Base-by-base conservation (phyloP, 2,888 invertebrate genomes). In the Onchidella celtica region DNA sequence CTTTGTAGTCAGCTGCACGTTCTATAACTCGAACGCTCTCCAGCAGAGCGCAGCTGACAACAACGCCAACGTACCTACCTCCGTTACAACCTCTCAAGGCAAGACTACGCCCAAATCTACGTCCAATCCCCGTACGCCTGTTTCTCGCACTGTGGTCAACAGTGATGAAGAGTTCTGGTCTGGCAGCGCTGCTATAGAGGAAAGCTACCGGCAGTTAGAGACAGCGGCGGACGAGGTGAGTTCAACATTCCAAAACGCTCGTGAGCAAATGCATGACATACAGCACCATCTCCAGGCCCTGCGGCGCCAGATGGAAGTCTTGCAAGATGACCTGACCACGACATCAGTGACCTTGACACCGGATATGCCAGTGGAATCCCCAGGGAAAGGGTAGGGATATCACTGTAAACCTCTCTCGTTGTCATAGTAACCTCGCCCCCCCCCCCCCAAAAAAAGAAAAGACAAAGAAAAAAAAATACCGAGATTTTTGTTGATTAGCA, bases 191-290 rank as follows among this genome's bases (percentile, higher is more conserved):
- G 84, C 85, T 0, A 84, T 84, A 21, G 89, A 89, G 36, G 89
- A 84, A 17, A 79, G 63, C 34, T 86, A 83, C 77, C 74, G 82
- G 59, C 81, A 87, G n/a, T 61, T 89, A 17, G 88, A 88, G 47
- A 84, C 86, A 17, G 84, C 89, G 3, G 85, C 89, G 0, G 87
- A 88, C 29, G 87, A 87, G 0, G 88, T 87, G 84, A 24, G 88
- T 83, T 81, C 87, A 83, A 87, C 88, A 66, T 90, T 89, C 81
- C 86, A 88, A 59, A 88, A 90, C 80, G 91, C 91, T 0, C 86
- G 90, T 29, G 86, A 86, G 24, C 90, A 91, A 80, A 91, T 91
- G 91, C 88, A 89, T 66, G 91, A 91, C 73, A 91, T 91, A 27
- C 91, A 91, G 72, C 82, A 87, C 17, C 90, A 90, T 76, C 83